phyloP scores from a whole-genome alignment of 2,113 vertebrate species.

The Columbina picui region DNA sequence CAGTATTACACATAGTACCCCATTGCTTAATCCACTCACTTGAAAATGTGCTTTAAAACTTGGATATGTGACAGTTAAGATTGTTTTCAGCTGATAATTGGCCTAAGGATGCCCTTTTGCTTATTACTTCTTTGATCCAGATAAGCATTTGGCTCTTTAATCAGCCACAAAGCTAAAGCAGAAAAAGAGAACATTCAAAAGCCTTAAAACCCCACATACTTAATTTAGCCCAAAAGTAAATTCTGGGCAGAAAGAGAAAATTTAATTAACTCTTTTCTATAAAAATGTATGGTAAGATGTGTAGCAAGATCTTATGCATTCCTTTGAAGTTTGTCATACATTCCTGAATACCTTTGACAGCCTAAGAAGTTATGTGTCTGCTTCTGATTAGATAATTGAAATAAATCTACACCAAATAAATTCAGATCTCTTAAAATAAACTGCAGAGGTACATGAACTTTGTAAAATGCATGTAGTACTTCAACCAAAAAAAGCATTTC shows the following conservation, averaged over 20 bases:
- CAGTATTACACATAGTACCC: not conserved
- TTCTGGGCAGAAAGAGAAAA: conserved; percentile 68
- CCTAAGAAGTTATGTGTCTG: conserved; percentile 69
- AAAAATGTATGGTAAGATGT: conserved; percentile 70
- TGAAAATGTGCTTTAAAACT: not conserved
- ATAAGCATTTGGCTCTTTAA: conserved; percentile 53
- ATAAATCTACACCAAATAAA: conserved; percentile 76
- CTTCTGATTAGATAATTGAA: conserved; percentile 83
- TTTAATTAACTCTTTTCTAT: conserved; percentile 74
- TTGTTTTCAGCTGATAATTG: not conserved
- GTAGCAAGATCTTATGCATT: conserved; percentile 69
- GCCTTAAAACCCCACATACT: not conserved
- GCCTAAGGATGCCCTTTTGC: conserved; percentile 38
- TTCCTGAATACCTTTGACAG: conserved; percentile 74
- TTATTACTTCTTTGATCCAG: conserved; percentile 57
- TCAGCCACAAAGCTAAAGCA: conserved; percentile 3
- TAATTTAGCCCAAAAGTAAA: conserved; percentile 61
- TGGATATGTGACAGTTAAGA: not conserved
- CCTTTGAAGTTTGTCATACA: conserved; percentile 76
- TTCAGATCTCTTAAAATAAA: conserved; percentile 73
- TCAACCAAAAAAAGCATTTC: conserved; percentile 52
- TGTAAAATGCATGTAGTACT: conserved; percentile 43
- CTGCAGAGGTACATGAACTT: conserved; percentile 59
- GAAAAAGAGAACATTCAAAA: not conserved
- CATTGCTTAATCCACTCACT: not conserved